Conservation (phyloP, 2,113 vertebrate genomes). For the Loxodonta africana region DNA sequence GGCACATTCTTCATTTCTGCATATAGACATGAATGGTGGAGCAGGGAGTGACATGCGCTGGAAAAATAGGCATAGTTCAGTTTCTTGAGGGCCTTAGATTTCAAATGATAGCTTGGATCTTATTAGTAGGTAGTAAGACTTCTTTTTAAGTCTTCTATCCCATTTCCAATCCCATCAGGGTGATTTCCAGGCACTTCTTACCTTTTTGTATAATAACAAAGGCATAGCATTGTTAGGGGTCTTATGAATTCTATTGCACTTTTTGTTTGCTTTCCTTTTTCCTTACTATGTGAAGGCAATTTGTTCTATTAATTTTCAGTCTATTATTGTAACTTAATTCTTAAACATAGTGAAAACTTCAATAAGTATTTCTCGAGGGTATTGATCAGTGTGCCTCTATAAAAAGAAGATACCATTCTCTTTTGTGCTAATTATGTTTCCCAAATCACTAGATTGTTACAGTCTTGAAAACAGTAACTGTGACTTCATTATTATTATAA, state of each 20-base stretch:
- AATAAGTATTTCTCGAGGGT: background rate
- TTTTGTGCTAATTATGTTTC: background rate
- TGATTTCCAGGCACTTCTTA: background rate
- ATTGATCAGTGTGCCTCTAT: background rate
- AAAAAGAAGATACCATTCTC: background rate
- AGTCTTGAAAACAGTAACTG: background rate
- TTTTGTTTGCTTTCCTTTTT: background rate
- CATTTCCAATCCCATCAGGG: fast-evolving
- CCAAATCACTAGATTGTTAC: background rate
- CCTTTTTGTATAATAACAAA: background rate
- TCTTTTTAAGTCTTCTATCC: background rate
- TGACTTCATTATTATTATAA: background rate
- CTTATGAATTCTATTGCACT: background rate
- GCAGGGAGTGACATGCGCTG: background rate
- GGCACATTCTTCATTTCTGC: background rate
- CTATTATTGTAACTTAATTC: background rate
- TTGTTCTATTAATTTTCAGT: background rate
- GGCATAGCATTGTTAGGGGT: background rate
- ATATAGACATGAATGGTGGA: background rate
- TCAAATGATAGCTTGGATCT: background rate
- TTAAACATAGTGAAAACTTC: background rate
- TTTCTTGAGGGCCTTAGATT: background rate
- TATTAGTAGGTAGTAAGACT: background rate
- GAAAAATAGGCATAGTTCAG: background rate
- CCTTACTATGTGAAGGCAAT: background rate